Percentiles rank a stretch among this genome's conserved stretches.
Conservation (phyloP, 2,888 invertebrate species). For the Pyralis farinalis region DNA sequence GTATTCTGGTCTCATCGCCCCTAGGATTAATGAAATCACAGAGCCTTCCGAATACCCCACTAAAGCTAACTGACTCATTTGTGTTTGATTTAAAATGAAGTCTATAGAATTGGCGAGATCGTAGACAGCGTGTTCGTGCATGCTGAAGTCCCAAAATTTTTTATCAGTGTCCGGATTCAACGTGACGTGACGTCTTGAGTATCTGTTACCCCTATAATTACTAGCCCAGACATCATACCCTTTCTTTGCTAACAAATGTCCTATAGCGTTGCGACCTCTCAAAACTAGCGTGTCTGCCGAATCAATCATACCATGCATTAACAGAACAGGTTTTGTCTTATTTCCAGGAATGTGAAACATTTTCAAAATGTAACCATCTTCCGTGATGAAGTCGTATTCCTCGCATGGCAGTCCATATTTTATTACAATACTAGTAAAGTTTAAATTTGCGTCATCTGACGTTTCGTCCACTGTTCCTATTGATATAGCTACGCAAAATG, state of each 20-base stretch:
- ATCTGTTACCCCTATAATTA: constrained; percentile 14
- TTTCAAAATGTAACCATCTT: constrained; percentile 27
- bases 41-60: constrained; percentile 85
- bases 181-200: constrained; percentile 58
- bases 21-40: constrained; percentile 70
- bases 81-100: constrained; percentile 46
- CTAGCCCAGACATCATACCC: constrained; percentile 16
- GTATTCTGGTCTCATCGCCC: constrained; percentile 67
- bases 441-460: constrained; percentile 7
- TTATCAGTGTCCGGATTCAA: constrained; percentile 39
- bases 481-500: neutral
- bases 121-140: constrained; percentile 83
- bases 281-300: constrained; percentile 11
- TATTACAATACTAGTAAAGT: constrained; percentile 12
- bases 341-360: constrained; percentile 13
- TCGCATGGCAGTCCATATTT: constrained; percentile 11
- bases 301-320: constrained; percentile 13
- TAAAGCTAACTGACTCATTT: constrained; percentile 74
- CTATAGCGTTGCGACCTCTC: constrained; percentile 11
- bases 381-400: constrained; percentile 11
- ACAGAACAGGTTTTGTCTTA: constrained; percentile 8
- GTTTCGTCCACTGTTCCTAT: too few relatives aligned
- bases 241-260: neutral
- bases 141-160: constrained; percentile 72
- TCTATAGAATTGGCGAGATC: constrained; percentile 83